Percentiles rank a stretch among this genome's conserved stretches.
Conservation (phyloP, 1,140 invertebrate species). For the Tetramorium alpestre region DNA sequence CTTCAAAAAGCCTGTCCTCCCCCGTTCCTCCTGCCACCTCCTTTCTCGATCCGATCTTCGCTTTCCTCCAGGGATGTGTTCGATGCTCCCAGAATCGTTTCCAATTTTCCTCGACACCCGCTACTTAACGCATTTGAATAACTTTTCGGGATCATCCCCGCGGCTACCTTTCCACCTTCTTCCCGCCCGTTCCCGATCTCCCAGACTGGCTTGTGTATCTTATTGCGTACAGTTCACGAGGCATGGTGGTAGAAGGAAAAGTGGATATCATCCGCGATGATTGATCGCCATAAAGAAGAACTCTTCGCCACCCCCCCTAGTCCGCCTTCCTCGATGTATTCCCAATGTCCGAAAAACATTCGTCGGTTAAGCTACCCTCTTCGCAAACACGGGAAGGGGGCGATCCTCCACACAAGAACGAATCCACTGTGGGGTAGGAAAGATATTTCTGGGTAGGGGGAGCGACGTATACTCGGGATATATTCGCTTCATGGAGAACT, state of each 20-base stretch:
- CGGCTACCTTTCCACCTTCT: background rate
- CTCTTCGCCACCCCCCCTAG: slow-evolving; percentile 30
- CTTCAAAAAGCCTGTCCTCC: slow-evolving; percentile 53
- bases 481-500: slow-evolving; percentile 40
- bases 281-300: slow-evolving; percentile 71
- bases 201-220: slow-evolving; percentile 27
- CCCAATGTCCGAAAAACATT: slow-evolving; percentile 85
- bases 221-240: slow-evolving; percentile 83
- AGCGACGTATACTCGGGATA: slow-evolving; percentile 34
- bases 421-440: slow-evolving; percentile 12
- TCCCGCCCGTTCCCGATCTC: background rate
- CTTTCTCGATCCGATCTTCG: slow-evolving; percentile 29
- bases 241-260: slow-evolving; percentile 82
- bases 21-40: background rate
- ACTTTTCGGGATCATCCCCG: slow-evolving; percentile 15
- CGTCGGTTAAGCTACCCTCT: slow-evolving; percentile 62
- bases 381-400: slow-evolving; percentile 52
- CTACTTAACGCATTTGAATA: slow-evolving; percentile 71
- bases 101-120: slow-evolving; percentile 58
- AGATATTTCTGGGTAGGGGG: slow-evolving; percentile 42
- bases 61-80: slow-evolving; percentile 38
- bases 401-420: slow-evolving; percentile 2
- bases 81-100: slow-evolving; percentile 54
- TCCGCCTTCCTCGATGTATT: slow-evolving; percentile 58
- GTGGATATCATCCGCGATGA: slow-evolving; percentile 63